Base-by-base conservation (phyloP, 2,888 invertebrate genomes). In the Catocala nupta region DNA sequence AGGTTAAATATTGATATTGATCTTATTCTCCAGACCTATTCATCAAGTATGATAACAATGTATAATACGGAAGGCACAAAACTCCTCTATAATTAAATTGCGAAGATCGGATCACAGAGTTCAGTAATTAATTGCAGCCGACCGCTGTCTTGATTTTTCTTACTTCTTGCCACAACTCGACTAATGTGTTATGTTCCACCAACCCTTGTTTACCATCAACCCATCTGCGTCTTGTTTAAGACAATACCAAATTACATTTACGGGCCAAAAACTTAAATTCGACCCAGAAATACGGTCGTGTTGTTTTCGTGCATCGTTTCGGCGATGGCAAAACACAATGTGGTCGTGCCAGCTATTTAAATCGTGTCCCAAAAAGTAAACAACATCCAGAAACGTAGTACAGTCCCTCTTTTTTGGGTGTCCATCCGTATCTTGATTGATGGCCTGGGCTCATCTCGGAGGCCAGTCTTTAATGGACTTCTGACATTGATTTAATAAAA, bases 401-500 rank as follows among this genome's bases (percentile, higher is more conserved):
- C 61, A 62, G 71, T 62, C 73, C 79, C 70, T 63, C 75, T 77
- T 76, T 78, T 77, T 83, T 78, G 74, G 80, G 71, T 77, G 81
- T 81, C 78, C 83, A 83, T 84, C 80, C 81, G 87, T 90, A 87
- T 88, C 86, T 82, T 93, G 93, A 93, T 93, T 90, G 93, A 93
- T 93, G 85, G 87, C 80, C 78, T 70, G 61, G 73, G 81, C 81
- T 83, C 82, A 75, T 81, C 81, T 82, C 78, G 77, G 78, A 82
- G 86, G 84, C 82, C 85, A 81, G 81, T 82, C 83, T 89, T 86
- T 93, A 93, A 93, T 93, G 93, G 91, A 89, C 83, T 88, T 87
- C 88, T 91, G 93, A 92, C 92, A 86, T 92, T 93, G 93, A 94
- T 94, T 94, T 92, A 93, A 94, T 94, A 92, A 92, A 86, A 91